phyloP scores from a whole-genome alignment of 2,113 vertebrate genomes.

The Pachyramphus minor region DNA sequence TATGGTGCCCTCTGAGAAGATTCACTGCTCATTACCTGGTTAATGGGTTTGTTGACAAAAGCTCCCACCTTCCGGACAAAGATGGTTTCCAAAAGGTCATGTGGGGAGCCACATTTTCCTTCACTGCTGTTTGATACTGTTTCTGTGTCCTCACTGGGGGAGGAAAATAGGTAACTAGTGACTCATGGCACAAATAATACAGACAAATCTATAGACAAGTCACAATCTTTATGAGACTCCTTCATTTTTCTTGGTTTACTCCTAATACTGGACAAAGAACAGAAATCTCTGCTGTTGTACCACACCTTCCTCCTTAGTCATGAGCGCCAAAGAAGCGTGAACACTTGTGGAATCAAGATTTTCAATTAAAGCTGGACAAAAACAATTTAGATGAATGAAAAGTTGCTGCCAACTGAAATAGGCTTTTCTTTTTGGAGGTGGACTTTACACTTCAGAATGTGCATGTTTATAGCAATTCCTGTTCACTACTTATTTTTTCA shows the following conservation, averaged over 20 bases:
- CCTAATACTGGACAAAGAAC: not conserved
- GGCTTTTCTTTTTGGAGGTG: not conserved
- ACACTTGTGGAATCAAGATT: not conserved
- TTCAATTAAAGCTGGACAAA: not conserved
- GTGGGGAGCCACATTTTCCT: slow-evolving; percentile 78
- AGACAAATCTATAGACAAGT: not conserved
- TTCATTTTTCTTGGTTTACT: not conserved
- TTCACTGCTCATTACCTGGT: slow-evolving; percentile 79
- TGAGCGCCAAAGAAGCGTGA: not conserved
- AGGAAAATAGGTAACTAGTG: not conserved
- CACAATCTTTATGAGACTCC: not conserved
- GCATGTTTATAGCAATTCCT: not conserved
- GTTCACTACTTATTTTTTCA: not conserved
- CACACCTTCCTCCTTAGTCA: not conserved
- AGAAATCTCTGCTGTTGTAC: not conserved
- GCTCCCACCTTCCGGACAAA: slow-evolving; percentile 94
- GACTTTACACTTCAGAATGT: not conserved
- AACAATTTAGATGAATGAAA: not conserved
- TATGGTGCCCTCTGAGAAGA: not conserved
- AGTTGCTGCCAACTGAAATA: not conserved
- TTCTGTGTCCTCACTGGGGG: slow-evolving; percentile 80
- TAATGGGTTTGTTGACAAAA: slow-evolving; percentile 92
- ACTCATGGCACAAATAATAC: not conserved
- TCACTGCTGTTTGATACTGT: slow-evolving; percentile 81
- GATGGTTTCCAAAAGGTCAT: slow-evolving; percentile 81